These are phyloP conservation scores for Scalopus aquaticus DNA, from an alignment of 2,113 vertebrate species.

Conservation along the genomic window DNA sequence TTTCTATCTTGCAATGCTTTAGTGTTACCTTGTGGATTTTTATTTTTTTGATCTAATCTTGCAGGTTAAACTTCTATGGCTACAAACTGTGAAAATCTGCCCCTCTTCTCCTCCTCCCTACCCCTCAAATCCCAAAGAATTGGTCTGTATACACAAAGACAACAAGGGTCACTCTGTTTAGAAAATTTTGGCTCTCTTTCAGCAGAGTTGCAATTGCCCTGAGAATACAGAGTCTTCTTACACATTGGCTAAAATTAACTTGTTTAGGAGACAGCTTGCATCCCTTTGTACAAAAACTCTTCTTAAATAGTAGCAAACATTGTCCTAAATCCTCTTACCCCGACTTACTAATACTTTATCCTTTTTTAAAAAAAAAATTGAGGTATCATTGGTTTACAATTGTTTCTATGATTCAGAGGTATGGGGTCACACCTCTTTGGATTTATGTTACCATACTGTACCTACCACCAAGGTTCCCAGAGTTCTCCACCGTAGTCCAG, in stretches of 20 bases:
- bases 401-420: no score
- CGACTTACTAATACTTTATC: not conserved
- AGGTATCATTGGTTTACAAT: no score
- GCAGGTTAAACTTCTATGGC: slow-evolving; percentile 15
- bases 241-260: slow-evolving; percentile 54
- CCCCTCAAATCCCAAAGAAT: slow-evolving; percentile 51
- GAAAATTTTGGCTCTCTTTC: slow-evolving; percentile 62
- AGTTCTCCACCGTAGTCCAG: no score
- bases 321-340: not conserved
- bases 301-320: slow-evolving; percentile 28
- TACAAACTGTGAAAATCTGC: slow-evolving; percentile 40
- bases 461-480: no score
- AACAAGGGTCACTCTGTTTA: slow-evolving; percentile 78
- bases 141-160: slow-evolving; percentile 67
- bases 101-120: not conserved
- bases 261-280: slow-evolving; percentile 45
- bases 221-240: slow-evolving; percentile 53
- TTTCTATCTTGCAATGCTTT: slow-evolving; percentile 15
- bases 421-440: no score
- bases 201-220: slow-evolving; percentile 40
- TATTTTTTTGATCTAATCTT: not conserved
- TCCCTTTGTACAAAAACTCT: not conserved
- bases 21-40: not conserved
- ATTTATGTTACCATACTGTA: no score
- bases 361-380: no score